Evolutionary conservation across 1,140 invertebrate species (phyloP).

Genomic region (Lysiphlebus fabarum): DNA sequence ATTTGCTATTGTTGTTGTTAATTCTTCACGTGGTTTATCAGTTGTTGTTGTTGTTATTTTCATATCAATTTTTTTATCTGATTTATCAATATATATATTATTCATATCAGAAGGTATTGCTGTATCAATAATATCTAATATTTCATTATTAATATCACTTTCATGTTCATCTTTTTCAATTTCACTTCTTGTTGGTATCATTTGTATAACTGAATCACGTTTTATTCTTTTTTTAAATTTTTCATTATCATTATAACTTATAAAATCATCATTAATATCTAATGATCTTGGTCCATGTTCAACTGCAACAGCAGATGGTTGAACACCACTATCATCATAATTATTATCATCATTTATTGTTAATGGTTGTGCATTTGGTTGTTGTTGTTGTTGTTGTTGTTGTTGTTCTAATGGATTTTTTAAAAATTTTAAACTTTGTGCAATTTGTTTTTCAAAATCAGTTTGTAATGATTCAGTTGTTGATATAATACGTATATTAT

Average conservation of each 20-base stretch:
- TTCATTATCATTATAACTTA: conserved; percentile 15
- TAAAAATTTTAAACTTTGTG: conserved; percentile 34
- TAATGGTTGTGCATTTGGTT: conserved; percentile 23
- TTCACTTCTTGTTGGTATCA: conserved; percentile 45
- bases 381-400: no score
- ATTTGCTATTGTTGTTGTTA: neutral
- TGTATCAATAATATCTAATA: conserved; percentile 49
- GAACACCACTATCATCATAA: conserved; percentile 43
- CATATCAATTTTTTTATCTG: conserved; percentile 16
- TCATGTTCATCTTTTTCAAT: conserved; percentile 34
- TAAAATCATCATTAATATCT: conserved; percentile 32
- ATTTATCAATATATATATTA: conserved; percentile 21
- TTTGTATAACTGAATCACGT: conserved; percentile 41
- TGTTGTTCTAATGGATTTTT: conserved; percentile 23
- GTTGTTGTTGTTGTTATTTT: conserved; percentile 5
- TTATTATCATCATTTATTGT: conserved; percentile 30
- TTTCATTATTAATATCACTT: conserved; percentile 49
- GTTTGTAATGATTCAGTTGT: conserved; percentile 17
- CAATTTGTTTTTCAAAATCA: conserved; percentile 29
- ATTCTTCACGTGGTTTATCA: neutral
- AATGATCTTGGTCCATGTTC: conserved; percentile 56
- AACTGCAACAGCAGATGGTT: conserved; percentile 46
- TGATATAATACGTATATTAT: conserved; percentile 6
- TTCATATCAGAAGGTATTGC: conserved; percentile 34
- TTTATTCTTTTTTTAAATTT: conserved; percentile 12